Evolutionary conservation across 2,888 invertebrate genomes (phyloP).

Genomic region (Phaedon cochleariae): DNA sequence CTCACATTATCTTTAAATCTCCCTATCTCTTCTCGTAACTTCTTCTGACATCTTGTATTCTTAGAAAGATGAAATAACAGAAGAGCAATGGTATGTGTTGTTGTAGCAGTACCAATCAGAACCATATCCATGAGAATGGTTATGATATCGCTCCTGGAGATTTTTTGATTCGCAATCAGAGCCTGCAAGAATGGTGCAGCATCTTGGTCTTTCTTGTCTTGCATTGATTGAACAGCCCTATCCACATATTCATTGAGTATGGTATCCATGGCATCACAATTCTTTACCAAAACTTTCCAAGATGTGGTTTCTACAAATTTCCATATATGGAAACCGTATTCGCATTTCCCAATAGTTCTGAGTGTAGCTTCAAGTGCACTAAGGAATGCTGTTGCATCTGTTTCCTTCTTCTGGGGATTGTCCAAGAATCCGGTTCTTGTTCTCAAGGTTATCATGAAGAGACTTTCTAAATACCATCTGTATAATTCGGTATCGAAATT

Average conservation of each 20-base stretch:
- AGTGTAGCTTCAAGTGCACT: slow-evolving; percentile 68
- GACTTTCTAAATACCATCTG: slow-evolving; percentile 76
- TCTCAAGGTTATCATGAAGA: slow-evolving; percentile 66
- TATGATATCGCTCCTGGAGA: slow-evolving; percentile 69
- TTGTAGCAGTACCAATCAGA: slow-evolving; percentile 72
- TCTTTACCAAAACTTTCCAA: slow-evolving; percentile 66
- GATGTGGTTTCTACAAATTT: slow-evolving; percentile 70
- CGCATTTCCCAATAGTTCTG: slow-evolving; percentile 69
- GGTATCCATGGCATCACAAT: slow-evolving; percentile 71
- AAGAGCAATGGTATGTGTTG: slow-evolving; percentile 70
- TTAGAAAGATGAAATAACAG: slow-evolving; percentile 73
- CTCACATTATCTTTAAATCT: slow-evolving; percentile 44
- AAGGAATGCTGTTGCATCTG: slow-evolving; percentile 69
- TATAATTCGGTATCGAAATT: slow-evolving; percentile 68
- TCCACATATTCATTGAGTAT: slow-evolving; percentile 69
- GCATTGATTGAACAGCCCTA: slow-evolving; percentile 56
- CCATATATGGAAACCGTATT: slow-evolving; percentile 69
- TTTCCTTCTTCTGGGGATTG: slow-evolving; percentile 62
- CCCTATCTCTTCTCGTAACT: slow-evolving; percentile 69
- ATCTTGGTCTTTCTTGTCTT: slow-evolving; percentile 47
- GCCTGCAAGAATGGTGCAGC: slow-evolving; percentile 64
- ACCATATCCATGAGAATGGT: slow-evolving; percentile 73
- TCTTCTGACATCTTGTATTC: slow-evolving; percentile 70
- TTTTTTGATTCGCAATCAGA: slow-evolving; percentile 65
- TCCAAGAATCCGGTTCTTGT: slow-evolving; percentile 72